Evolutionary conservation across 2,113 vertebrate species (phyloP).

Genomic region (Archocentrus centrarchus): DNA sequence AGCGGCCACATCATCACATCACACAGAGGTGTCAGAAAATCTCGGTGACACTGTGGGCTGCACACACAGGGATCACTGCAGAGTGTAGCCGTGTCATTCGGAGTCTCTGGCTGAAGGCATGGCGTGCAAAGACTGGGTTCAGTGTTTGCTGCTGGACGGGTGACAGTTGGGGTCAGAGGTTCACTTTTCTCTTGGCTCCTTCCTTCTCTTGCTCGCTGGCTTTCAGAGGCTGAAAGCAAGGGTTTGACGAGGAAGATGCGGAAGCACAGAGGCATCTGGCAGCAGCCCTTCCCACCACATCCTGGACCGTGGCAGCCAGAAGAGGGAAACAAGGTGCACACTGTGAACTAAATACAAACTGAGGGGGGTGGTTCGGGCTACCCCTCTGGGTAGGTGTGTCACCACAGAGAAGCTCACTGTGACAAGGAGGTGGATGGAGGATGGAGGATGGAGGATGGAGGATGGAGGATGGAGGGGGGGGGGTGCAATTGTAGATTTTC

Average conservation of each 20-base stretch:
- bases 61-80: conserved; percentile 19
- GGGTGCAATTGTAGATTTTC: conserved; percentile 3
- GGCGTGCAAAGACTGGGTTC: conserved; percentile 52
- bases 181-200: conserved; percentile 49
- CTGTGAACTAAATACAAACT: conserved; percentile 72
- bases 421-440: conserved; percentile 41
- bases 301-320: conserved; percentile 68
- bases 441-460: conserved; percentile 35
- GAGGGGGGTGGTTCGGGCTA: conserved; percentile 59
- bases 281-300: conserved; percentile 74
- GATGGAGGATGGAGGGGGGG: conserved; percentile 24
- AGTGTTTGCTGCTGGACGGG: conserved; percentile 67
- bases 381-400: conserved; percentile 48
- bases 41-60: conserved; percentile 1
- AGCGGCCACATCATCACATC: conserved; percentile 22
- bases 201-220: conserved; percentile 52
- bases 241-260: conserved; percentile 58
- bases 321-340: conserved; percentile 77
- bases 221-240: conserved; percentile 61
- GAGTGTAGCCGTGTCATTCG: conserved; percentile 28
- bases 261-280: conserved; percentile 69
- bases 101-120: conserved; percentile 20
- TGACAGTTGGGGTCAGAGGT: conserved; percentile 70
- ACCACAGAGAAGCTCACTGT: conserved; percentile 72
- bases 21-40: conserved; percentile 28